Percentiles rank a stretch among this genome's conserved stretches.
These are phyloP conservation scores for Mesaphorura yosii DNA, from an alignment of 1,140 invertebrate genomes.

Conservation along the genomic window DNA sequence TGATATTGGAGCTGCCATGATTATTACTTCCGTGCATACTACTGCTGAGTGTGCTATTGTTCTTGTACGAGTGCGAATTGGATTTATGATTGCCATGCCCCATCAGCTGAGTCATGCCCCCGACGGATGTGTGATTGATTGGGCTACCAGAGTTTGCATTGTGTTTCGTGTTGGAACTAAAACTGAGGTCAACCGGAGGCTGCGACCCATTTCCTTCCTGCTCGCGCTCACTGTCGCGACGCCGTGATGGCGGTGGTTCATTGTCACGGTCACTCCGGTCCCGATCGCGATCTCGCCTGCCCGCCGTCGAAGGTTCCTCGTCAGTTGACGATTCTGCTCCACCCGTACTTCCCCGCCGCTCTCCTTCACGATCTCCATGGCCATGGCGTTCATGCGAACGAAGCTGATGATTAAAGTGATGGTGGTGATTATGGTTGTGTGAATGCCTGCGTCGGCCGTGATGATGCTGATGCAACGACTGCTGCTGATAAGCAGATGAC, in stretches of 20 bases:
- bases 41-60: too few relatives aligned
- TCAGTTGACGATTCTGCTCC: background rate
- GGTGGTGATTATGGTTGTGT: constrained; percentile 4
- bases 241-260: too few relatives aligned
- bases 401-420: constrained; percentile 3
- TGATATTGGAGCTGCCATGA: background rate
- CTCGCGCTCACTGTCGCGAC: background rate
- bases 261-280: too few relatives aligned
- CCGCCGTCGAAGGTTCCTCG: too few relatives aligned
- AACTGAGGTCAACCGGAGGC: constrained; percentile 11
- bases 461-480: background rate
- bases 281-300: too few relatives aligned
- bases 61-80: too few relatives aligned
- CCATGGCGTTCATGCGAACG: too few relatives aligned
- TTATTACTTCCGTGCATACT: background rate
- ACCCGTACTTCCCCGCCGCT: too few relatives aligned
- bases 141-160: too few relatives aligned
- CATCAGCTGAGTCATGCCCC: too few relatives aligned
- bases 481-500: constrained; percentile 4
- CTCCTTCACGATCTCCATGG: too few relatives aligned
- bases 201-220: background rate
- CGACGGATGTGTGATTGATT: too few relatives aligned
- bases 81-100: background rate
- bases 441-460: constrained; percentile 3
- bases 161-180: constrained; percentile 2